A percentile compares a stretch with the other conserved stretches of the same genome.
phyloP scores from a whole-genome alignment of 2,113 vertebrate genomes.

The Salvelinus namaycush region DNA sequence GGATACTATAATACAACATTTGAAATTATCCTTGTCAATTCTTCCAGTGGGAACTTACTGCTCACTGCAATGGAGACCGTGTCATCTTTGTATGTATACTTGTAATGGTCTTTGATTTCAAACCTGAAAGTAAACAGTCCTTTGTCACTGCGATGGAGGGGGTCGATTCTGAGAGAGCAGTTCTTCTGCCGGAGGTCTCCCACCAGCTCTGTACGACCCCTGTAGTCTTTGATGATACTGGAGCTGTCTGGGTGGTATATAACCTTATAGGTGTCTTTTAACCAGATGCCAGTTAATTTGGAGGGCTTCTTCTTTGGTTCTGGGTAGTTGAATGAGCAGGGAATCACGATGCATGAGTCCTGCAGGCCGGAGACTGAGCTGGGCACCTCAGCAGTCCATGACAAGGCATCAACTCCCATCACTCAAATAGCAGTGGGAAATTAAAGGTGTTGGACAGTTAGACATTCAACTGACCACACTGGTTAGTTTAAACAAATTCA shows the following conservation, averaged over 20 bases:
- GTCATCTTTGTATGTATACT: background rate
- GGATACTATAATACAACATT: too few relatives aligned
- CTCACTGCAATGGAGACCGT: slow-evolving; percentile 44
- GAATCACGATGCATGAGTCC: slow-evolving; percentile 69
- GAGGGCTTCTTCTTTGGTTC: background rate
- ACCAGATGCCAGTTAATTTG: slow-evolving; percentile 60
- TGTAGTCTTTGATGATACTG: slow-evolving; percentile 23
- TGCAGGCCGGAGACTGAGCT: slow-evolving; percentile 52
- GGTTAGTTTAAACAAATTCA: too few relatives aligned
- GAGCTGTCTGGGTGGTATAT: slow-evolving; percentile 44
- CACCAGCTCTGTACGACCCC: slow-evolving; percentile 42
- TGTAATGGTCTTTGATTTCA: slow-evolving; percentile 46
- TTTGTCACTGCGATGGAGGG: slow-evolving; percentile 36
- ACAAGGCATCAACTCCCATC: slow-evolving; percentile 14
- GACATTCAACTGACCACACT: background rate
- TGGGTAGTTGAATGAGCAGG: slow-evolving; percentile 65
- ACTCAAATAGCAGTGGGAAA: slow-evolving; percentile 22
- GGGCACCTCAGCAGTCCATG: slow-evolving; percentile 56
- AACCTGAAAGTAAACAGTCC: slow-evolving; percentile 67
- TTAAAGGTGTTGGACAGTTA: background rate
- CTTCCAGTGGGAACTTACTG: slow-evolving; percentile 48
- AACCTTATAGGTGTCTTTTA: accelerated
- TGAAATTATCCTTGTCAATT: background rate
- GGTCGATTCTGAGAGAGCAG: slow-evolving; percentile 67
- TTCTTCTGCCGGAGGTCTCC: slow-evolving; percentile 55